A percentile compares a stretch with the other conserved stretches of the same genome.
Conservation (phyloP, 1,140 invertebrate genomes). For the Drosophila kohkoa region DNA sequence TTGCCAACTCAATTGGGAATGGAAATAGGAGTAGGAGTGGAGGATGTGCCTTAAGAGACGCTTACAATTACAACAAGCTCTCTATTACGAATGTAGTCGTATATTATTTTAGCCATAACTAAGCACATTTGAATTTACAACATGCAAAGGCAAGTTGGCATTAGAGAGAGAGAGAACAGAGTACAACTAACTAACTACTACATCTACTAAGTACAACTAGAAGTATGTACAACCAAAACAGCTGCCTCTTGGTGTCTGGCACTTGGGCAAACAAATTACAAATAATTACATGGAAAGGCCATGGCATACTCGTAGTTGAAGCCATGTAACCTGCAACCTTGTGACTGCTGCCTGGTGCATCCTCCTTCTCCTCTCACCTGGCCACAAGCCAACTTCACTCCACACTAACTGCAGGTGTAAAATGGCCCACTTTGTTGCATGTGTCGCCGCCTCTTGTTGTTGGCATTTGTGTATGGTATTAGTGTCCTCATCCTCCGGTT, state of each 20-base stretch:
- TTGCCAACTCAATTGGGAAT: neutral
- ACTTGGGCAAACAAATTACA: constrained; percentile 79
- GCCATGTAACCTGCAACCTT: constrained; percentile 19
- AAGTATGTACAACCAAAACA: constrained; percentile 16
- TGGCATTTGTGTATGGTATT: constrained; percentile 39
- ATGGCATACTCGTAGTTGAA: constrained; percentile 42
- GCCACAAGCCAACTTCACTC: constrained; percentile 36
- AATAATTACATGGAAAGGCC: constrained; percentile 71
- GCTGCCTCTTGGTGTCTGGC: constrained; percentile 36
- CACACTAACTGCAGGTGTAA: constrained; percentile 66
- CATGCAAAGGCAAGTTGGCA: constrained; percentile 12
- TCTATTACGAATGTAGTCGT: constrained; percentile 21
- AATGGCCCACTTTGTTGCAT: constrained; percentile 67
- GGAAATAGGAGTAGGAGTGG: neutral
- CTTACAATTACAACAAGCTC: constrained; percentile 56
- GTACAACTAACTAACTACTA: constrained; percentile 36
- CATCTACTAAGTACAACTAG: constrained; percentile 26
- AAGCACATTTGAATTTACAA: constrained; percentile 60
- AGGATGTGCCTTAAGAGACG: constrained; percentile 55
- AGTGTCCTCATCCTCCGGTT: neutral
- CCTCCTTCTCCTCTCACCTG: constrained; percentile 7
- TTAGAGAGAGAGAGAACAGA: constrained; percentile 21
- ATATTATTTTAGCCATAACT: constrained; percentile 58
- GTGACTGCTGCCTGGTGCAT: neutral
- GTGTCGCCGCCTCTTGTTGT: constrained; percentile 48